A percentile compares a stretch with the other conserved stretches of the same genome.
Conservation (phyloP, 2,888 invertebrate species). For the Volucella inflata region DNA sequence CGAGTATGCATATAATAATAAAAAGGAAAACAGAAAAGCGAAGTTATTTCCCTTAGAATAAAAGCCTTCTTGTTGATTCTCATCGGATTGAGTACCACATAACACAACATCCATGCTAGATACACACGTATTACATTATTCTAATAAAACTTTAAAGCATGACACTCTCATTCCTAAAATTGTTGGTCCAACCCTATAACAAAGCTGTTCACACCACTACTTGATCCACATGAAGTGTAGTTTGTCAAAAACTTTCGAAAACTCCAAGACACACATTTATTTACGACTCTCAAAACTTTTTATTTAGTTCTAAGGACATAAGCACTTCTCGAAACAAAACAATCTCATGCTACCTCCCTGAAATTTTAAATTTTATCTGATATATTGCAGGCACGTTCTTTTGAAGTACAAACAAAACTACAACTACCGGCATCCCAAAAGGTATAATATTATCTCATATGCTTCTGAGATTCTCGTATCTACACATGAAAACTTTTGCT, state of each 20-base stretch:
- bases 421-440: no score
- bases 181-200: no score
- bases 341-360: conserved; percentile 17
- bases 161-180: no score
- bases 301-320: conserved; percentile 4
- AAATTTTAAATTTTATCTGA: conserved; percentile 20
- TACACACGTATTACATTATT: no score
- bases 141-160: no score
- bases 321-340: neutral
- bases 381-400: conserved; percentile 52
- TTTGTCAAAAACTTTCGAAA: conserved; percentile 33
- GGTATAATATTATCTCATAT: conserved; percentile 11
- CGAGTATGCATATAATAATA: no score
- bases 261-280: conserved; percentile 18
- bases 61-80: no score
- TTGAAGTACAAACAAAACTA: conserved; percentile 15
- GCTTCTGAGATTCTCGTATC: conserved; percentile 8
- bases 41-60: no score
- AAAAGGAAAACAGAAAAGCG: no score
- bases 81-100: no score
- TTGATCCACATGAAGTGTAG: conserved; percentile 2
- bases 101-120: no score
- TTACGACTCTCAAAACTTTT: conserved; percentile 28
- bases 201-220: conserved; percentile 5
- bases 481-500: conserved; percentile 42